Evolutionary conservation across 2,888 invertebrate species (phyloP), one percentile per base, ranked within the genome.

Genomic region (Plutella xylostella): DNA sequence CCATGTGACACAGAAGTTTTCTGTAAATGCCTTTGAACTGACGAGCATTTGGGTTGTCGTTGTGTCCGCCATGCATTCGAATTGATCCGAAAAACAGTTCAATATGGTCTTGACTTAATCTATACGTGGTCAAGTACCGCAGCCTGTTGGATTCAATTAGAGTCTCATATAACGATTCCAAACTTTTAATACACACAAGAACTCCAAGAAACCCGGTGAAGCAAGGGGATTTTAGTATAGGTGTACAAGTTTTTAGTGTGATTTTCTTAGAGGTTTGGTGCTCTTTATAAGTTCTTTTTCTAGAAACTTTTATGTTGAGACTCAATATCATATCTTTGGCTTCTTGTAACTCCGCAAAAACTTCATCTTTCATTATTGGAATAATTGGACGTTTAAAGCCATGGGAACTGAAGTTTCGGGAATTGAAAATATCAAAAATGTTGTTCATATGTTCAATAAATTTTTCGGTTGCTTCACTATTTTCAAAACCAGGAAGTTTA

Each of bases 91-190:
- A 47, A 18, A 47, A 34, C 30, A 53, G 38, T 33, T 51, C 50
- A 1, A 51, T 43, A n/a, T 53, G 50, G n/a, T 51, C 51, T 43
- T 54, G 52, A 20, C 53, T 47, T 7, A 33, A 22, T 45, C 47
- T 35, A 38, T 46, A 47, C 33, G 45, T 28, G 3, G 30, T 11
- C 14, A 43, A 7, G 15, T 21, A 44, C 9, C 14, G 14, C 15
- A 47, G 5, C 3, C 9, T n/a, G 21, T 21, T 22, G 11, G 14
- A 28, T 15, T 46, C 42, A 20, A 47, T 21, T 12, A 44, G 19
- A 11, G n/a, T 14, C 9, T 17, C 19, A 28, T 28, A 47, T 21
- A 47, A 33, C 2, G n/a, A 12, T 14, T 40, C 35, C 19, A 40
- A 14, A 25, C 47, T 43, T n/a, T 28, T 11, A 9, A 44, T 47